A percentile compares a stretch with the other conserved stretches of the same genome.
These are phyloP conservation scores for Oscheius sp. DNA, from an alignment of 2,888 invertebrate genomes.

Conservation along the genomic window DNA sequence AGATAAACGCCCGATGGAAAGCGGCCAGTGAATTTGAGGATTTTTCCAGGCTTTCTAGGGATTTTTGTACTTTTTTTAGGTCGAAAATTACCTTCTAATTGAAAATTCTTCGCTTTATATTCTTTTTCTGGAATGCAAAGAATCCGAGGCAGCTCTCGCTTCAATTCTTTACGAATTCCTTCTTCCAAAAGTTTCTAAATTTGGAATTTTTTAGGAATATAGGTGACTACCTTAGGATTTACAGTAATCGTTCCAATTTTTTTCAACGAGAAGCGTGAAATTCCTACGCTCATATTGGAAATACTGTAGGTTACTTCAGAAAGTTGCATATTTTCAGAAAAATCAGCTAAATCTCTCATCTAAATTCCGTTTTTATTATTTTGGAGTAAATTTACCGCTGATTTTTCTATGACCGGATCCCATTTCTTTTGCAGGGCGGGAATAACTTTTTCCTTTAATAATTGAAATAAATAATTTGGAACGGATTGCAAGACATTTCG, in stretches of 20 bases:
- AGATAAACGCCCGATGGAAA: slow-evolving; percentile 49
- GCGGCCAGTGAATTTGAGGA: neutral
- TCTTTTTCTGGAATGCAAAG: slow-evolving; percentile 30
- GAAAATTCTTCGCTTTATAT: slow-evolving; percentile 22
- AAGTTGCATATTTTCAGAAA: slow-evolving; percentile 52
- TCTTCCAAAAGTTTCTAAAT: slow-evolving; percentile 49
- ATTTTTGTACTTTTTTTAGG: neutral
- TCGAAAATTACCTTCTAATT: slow-evolving; percentile 25
- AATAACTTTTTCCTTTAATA: slow-evolving; percentile 40
- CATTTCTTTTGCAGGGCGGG: slow-evolving; percentile 39
- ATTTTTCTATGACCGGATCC: slow-evolving; percentile 45
- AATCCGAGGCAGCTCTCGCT: slow-evolving; percentile 47
- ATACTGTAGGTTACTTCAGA: slow-evolving; percentile 63
- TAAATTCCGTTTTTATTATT: neutral
- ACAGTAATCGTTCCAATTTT: slow-evolving; percentile 47
- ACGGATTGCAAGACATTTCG: slow-evolving; percentile 49
- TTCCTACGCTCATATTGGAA: slow-evolving; percentile 59
- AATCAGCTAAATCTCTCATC: slow-evolving; percentile 51
- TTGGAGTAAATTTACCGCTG: slow-evolving; percentile 27
- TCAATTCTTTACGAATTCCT: slow-evolving; percentile 63
- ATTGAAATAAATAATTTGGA: slow-evolving; percentile 46
- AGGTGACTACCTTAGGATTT: slow-evolving; percentile 45
- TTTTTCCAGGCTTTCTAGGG: slow-evolving; percentile 31
- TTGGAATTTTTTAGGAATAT: neutral
- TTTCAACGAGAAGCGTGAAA: slow-evolving; percentile 50